phyloP scores from a whole-genome alignment of 2,113 vertebrate genomes.

The Colius striatus region DNA sequence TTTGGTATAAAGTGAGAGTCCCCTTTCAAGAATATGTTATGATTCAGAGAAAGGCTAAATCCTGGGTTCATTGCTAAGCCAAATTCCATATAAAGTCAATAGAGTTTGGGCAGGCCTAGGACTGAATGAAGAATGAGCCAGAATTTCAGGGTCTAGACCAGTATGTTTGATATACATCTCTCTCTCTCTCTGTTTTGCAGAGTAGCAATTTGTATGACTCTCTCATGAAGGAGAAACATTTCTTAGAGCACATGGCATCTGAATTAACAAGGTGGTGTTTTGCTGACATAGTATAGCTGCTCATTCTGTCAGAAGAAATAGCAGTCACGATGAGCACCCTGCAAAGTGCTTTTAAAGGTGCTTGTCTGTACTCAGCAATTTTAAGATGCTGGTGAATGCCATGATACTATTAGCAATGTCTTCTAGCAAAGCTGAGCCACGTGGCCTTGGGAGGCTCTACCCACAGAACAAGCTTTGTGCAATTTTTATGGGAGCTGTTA shows the following conservation, averaged over 20 bases:
- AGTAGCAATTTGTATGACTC: background rate
- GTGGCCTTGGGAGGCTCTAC: background rate
- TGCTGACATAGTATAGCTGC: background rate
- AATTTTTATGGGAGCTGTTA: background rate
- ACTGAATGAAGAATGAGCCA: background rate
- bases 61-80: background rate
- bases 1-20: background rate
- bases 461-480: background rate
- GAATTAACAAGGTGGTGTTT: background rate
- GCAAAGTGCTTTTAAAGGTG: slow-evolving; percentile 17
- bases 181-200: background rate
- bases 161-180: background rate
- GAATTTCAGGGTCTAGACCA: background rate
- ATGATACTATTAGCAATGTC: background rate
- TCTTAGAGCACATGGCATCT: background rate
- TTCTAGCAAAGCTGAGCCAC: slow-evolving; percentile 31
- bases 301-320: background rate
- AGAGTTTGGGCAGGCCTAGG: background rate
- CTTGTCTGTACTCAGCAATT: slow-evolving; percentile 6
- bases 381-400: background rate
- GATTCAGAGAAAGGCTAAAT: background rate
- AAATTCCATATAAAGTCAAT: background rate
- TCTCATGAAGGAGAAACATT: background rate
- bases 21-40: background rate
- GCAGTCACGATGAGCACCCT: background rate